Conservation (phyloP, 2,888 invertebrate genomes). For the Limnephilus auricula region DNA sequence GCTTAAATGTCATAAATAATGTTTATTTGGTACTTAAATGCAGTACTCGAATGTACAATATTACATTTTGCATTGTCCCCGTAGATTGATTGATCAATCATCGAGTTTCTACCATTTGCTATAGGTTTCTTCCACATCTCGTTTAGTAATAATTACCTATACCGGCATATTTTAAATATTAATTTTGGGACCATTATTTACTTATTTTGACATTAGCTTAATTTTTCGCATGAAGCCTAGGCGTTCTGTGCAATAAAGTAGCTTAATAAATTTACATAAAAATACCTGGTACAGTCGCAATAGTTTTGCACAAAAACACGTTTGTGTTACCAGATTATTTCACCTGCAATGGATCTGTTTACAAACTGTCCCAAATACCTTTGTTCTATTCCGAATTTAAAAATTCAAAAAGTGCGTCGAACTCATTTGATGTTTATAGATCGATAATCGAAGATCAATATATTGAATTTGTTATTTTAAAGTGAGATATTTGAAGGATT, state of each 20-base stretch:
- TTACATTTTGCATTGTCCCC: background rate
- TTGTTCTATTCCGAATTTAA: background rate
- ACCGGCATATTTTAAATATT: background rate
- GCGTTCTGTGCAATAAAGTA: background rate
- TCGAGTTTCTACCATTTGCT: background rate
- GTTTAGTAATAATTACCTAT: background rate
- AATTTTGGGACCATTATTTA: background rate
- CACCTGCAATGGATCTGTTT: background rate
- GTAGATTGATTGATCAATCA: background rate
- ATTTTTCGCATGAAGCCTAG: background rate
- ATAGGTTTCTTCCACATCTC: background rate
- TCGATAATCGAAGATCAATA: background rate
- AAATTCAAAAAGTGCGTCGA: background rate
- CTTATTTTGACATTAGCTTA: background rate
- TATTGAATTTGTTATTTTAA: background rate
- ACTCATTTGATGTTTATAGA: background rate
- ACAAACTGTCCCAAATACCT: constrained; percentile 2
- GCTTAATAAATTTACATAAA: background rate
- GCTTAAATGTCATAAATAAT: too few species aligned
- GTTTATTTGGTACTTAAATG: too few species aligned
- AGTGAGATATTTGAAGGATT: background rate
- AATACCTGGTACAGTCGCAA: background rate
- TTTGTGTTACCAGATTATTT: background rate
- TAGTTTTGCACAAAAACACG: background rate
- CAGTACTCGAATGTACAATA: too few species aligned